Percentiles rank a stretch among this genome's conserved stretches.
phyloP scores from a whole-genome alignment of 2,113 vertebrate species.

The Equus quagga region DNA sequence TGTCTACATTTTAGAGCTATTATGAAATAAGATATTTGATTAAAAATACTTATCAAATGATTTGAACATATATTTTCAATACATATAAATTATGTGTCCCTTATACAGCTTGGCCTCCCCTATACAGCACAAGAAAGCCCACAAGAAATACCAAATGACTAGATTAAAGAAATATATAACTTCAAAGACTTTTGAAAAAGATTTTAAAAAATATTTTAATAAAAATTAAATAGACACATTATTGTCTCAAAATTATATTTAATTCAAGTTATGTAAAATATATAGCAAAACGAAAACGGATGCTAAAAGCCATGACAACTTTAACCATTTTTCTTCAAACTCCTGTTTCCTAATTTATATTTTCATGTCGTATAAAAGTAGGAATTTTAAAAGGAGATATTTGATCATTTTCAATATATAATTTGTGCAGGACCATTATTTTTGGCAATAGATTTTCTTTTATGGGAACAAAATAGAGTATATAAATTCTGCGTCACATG shows the following conservation, averaged over 20 bases:
- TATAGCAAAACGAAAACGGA: constrained; percentile 24
- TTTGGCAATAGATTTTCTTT: constrained; percentile 73
- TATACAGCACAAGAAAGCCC: not conserved
- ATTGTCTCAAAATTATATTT: constrained; percentile 28
- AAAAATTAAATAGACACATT: not conserved
- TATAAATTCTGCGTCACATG: constrained; percentile 65
- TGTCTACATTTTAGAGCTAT: not conserved
- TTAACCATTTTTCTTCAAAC: constrained; percentile 59
- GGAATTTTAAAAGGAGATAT: constrained; percentile 56
- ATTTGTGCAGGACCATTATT: constrained; percentile 69
- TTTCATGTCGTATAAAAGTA: constrained; percentile 54
- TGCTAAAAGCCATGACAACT: not conserved
- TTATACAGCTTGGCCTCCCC: not conserved
- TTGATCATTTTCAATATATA: constrained; percentile 66
- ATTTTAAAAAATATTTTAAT: constrained; percentile 2
- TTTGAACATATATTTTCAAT: constrained; percentile 35
- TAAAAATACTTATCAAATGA: not conserved
- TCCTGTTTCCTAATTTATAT: constrained; percentile 59
- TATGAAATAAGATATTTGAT: not conserved
- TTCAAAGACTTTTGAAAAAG: not conserved
- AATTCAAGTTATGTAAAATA: constrained; percentile 30
- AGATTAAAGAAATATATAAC: not conserved
- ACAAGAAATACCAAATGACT: not conserved
- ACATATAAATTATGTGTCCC: not conserved
- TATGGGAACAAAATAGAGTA: constrained; percentile 56